These are phyloP conservation scores for Laupala kohalensis DNA, from an alignment of 1,140 invertebrate species.

Conservation along the genomic window DNA sequence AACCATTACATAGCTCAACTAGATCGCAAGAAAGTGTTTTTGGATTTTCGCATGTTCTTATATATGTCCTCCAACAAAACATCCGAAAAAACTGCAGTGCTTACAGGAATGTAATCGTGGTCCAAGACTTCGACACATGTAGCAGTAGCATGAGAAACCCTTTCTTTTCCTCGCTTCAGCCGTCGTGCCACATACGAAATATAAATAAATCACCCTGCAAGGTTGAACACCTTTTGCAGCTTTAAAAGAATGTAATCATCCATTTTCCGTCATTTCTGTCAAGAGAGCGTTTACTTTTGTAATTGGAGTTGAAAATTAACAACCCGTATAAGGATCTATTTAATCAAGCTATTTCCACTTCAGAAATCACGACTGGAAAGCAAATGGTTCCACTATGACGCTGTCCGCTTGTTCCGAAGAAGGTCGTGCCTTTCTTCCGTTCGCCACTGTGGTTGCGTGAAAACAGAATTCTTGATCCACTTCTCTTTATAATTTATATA, in stretches of 20 bases:
- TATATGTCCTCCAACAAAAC: conserved; percentile 65
- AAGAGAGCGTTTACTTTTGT: not conserved
- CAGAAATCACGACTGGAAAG: no score
- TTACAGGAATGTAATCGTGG: conserved; percentile 76
- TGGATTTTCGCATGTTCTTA: conserved; percentile 69
- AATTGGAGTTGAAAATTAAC: no score
- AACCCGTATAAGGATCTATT: no score
- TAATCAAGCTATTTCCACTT: no score
- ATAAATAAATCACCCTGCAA: conserved; percentile 59
- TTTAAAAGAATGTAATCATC: conserved; percentile 67
- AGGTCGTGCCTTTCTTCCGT: no score
- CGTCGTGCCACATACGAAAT: conserved; percentile 58
- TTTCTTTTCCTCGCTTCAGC: conserved; percentile 41
- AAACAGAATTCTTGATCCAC: no score
- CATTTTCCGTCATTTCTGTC: conserved; percentile 47
- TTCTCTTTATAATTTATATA: no score
- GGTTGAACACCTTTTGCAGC: conserved; percentile 54
- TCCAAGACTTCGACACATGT: conserved; percentile 57
- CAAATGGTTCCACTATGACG: no score
- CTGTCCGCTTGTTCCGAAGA: no score
- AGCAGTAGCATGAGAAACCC: conserved; percentile 59
- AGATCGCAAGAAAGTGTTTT: conserved; percentile 71
- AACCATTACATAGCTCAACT: conserved; percentile 79
- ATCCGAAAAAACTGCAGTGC: conserved; percentile 84
- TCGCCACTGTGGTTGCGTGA: no score